Conservation (phyloP, 2,797 vertebrate genomes). For the Enteromius trimaculatus region DNA sequence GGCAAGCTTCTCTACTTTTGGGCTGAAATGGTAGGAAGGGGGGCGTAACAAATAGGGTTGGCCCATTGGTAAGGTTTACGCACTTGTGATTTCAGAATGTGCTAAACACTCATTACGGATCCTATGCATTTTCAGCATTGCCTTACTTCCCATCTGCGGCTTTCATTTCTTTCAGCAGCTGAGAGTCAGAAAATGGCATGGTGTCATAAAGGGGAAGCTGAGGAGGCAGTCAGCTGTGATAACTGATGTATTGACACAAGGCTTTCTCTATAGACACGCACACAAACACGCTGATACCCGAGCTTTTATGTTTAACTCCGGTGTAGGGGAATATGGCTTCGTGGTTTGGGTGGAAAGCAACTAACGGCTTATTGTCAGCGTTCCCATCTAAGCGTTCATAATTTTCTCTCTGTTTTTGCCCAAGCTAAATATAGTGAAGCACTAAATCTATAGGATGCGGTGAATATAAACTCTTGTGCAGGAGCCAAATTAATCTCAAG, state of each 20-base stretch:
- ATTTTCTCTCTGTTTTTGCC: conserved; percentile 16
- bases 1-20: conserved; percentile 6
- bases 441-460: conserved; percentile 32
- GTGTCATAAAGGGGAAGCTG: conserved; percentile 22
- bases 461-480: conserved; percentile 31
- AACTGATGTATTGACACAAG: conserved; percentile 42
- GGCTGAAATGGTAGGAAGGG: neutral
- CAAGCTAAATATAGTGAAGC: conserved; percentile 30
- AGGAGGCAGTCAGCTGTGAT: conserved; percentile 42
- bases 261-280: conserved; percentile 24
- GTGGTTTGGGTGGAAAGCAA: conserved; percentile 24
- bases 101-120: conserved; percentile 33
- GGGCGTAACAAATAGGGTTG: conserved; percentile 6
- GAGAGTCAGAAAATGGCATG: conserved; percentile 16
- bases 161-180: conserved; percentile 38
- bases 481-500: conserved; percentile 56
- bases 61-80: neutral
- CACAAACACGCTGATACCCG: conserved; percentile 13
- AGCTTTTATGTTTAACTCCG: conserved; percentile 29
- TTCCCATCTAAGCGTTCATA: conserved; percentile 33
- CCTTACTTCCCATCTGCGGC: conserved; percentile 38
- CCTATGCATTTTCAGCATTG: conserved; percentile 6
- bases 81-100: conserved; percentile 13
- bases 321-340: conserved; percentile 46
- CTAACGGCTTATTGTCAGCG: conserved; percentile 41